Conservation (phyloP, 2,888 invertebrate species). For the Biston betularia region DNA sequence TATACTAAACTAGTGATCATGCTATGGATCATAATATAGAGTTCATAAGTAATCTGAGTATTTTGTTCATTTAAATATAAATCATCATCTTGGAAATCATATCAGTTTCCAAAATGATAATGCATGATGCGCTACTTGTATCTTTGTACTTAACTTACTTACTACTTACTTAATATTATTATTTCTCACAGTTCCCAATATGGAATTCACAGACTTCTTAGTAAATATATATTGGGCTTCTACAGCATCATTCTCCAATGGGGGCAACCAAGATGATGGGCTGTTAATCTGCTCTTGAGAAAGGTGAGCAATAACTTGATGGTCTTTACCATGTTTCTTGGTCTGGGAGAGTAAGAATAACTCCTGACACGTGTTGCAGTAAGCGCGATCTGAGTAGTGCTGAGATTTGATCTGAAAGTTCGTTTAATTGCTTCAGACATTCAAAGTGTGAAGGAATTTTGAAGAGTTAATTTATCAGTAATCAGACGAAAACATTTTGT, state of each 20-base stretch:
- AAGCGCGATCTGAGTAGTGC: slow-evolving; percentile 81
- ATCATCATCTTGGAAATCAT: too few species aligned
- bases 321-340: slow-evolving; percentile 86
- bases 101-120: too few species aligned
- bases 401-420: slow-evolving; percentile 71
- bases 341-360: slow-evolving; percentile 75
- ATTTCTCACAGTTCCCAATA: slow-evolving; percentile 87
- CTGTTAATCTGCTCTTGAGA: slow-evolving; percentile 85
- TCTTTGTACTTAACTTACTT: background rate
- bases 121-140: too few species aligned
- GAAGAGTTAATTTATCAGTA: background rate
- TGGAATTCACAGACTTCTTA: slow-evolving; percentile 87
- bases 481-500: background rate
- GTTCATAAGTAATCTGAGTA: too few species aligned
- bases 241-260: slow-evolving; percentile 90
- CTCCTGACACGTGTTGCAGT: slow-evolving; percentile 88
- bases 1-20: too few species aligned
- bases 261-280: slow-evolving; percentile 89
- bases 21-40: too few species aligned
- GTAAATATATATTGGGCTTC: slow-evolving; percentile 97
- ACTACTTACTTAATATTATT: slow-evolving; percentile 85
- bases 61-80: background rate
- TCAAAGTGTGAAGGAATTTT: background rate
- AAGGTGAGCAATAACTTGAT: slow-evolving; percentile 79
- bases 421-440: background rate